phyloP scores from a whole-genome alignment of 2,797 vertebrate genomes.

The Manis pentadactyla region DNA sequence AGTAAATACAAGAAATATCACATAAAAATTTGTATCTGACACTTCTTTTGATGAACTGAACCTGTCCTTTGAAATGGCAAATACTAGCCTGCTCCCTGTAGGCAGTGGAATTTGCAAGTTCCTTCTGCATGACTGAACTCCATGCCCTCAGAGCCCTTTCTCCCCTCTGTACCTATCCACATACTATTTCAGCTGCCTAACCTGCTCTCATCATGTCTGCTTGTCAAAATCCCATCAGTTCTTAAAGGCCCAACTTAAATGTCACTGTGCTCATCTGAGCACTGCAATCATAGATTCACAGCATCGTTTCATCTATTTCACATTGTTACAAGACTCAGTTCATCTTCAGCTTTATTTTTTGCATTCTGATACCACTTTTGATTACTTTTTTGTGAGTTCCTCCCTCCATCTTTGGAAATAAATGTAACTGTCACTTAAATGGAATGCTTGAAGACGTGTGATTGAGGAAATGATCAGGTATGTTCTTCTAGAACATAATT shows the following conservation, averaged over 20 bases:
- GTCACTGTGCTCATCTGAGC: too few species aligned
- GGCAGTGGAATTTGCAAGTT: accelerated
- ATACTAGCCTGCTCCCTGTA: background rate
- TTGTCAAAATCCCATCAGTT: background rate
- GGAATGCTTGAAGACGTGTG: background rate
- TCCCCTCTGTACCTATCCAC: background rate
- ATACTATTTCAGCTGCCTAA: background rate
- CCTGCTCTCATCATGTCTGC: background rate
- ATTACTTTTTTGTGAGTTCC: background rate
- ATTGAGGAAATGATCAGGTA: background rate
- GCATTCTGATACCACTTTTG: background rate
- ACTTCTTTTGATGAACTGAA: background rate
- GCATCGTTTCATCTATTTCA: background rate
- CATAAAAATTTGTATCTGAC: background rate
- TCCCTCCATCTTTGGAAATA: background rate
- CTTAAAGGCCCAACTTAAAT: background rate
- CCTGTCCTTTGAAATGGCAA: background rate
- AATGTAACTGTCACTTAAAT: background rate
- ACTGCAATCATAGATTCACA: background rate
- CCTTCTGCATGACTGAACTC: accelerated
- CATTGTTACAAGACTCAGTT: background rate
- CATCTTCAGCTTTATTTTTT: background rate
- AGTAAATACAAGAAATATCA: background rate
- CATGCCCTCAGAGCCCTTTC: background rate
- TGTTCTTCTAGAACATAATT: background rate